Percentiles rank a stretch among this genome's conserved stretches.
Conservation (phyloP, 2,113 vertebrate genomes). For the Rhadina sibilatrix region DNA sequence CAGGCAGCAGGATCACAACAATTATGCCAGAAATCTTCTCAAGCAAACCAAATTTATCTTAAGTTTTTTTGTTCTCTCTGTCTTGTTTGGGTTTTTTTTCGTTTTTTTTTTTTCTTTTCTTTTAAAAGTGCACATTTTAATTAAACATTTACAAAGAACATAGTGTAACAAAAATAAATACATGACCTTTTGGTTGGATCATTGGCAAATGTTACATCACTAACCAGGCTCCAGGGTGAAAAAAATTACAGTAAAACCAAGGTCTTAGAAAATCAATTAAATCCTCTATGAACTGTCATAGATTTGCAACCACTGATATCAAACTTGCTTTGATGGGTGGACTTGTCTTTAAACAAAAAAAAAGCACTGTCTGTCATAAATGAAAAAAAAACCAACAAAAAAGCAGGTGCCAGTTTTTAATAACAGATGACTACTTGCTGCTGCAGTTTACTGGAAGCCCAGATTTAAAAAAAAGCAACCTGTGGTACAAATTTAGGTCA, state of each 20-base stretch:
- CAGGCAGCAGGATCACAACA: not conserved
- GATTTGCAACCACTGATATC: constrained; percentile 26
- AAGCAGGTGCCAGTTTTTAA: constrained; percentile 9
- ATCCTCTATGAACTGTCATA: not conserved
- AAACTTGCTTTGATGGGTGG: constrained; percentile 10
- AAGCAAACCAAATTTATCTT: constrained; percentile 32
- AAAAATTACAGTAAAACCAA: constrained; percentile 39
- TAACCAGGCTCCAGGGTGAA: constrained; percentile 51
- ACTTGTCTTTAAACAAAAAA: constrained; percentile 28
- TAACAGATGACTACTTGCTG: constrained; percentile 23
- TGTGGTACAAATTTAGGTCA: constrained; percentile 48
- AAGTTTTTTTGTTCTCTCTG: not conserved
- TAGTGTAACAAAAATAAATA: constrained; percentile 76
- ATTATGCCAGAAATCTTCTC: constrained; percentile 23
- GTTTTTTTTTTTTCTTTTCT: not conserved
- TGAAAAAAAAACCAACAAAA: not conserved
- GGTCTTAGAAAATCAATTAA: constrained; percentile 28
- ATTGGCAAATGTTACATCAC: constrained; percentile 56
- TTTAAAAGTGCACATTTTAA: constrained; percentile 71
- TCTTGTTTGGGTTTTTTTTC: not conserved
- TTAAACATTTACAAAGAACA: constrained; percentile 72
- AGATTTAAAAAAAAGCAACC: not conserved
- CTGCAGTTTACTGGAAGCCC: constrained; percentile 39
- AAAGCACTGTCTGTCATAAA: constrained; percentile 15
- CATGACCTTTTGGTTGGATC: constrained; percentile 63